Evolutionary conservation across 2,888 invertebrate species (phyloP), one percentile per base, ranked within the genome.

Genomic region (Aleiodes alternator): DNA sequence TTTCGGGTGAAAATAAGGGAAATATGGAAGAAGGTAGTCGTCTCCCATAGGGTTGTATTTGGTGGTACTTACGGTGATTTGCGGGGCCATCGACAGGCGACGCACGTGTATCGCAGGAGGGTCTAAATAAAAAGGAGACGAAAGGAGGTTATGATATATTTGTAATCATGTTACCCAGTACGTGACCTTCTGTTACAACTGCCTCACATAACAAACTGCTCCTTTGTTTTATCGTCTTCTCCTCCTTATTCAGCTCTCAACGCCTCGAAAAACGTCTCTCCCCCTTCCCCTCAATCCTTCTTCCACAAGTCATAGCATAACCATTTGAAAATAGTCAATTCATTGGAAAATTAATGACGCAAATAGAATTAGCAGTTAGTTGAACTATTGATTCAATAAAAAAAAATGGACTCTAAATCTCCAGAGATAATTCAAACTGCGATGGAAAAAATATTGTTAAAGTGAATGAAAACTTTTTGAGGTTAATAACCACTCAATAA

Each of bases 151-250:
- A 87, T 88, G 88, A 88, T 88, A 88, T 88, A 88, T 88, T 88
- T 88, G 88, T 88, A 88, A 88, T 88, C 88, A 84, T 82, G 86
- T 88, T 87, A 85, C 83, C 76, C 81, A 76, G 83, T 85, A 87
- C 87, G 87, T 87, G 88, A 86, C 87, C 82, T 86, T 88, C 87
- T 84, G 84, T 87, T 87, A 87, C 87, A 88, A 88, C 87, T 87
- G 86, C 84, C 82, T 83, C 86, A 80, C 69, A 81, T 87, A 87
- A 88, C 86, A 87, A 87, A 88, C 84, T 81, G 82, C 82, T 76
- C 69, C 76, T 76, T 68, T 76, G 79, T 80, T 82, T 77, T 64
- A 64, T 64, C 64, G 64, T 34, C n/a, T 59, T 77, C 75, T 76
- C 77, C 80, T 80, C 9, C 75, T 78, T 71, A 73, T 69, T 72